Percentiles rank a stretch among this genome's conserved stretches.
These are phyloP conservation scores for Vultur gryphus DNA, from an alignment of 2,797 vertebrate species.

Conservation along the genomic window DNA sequence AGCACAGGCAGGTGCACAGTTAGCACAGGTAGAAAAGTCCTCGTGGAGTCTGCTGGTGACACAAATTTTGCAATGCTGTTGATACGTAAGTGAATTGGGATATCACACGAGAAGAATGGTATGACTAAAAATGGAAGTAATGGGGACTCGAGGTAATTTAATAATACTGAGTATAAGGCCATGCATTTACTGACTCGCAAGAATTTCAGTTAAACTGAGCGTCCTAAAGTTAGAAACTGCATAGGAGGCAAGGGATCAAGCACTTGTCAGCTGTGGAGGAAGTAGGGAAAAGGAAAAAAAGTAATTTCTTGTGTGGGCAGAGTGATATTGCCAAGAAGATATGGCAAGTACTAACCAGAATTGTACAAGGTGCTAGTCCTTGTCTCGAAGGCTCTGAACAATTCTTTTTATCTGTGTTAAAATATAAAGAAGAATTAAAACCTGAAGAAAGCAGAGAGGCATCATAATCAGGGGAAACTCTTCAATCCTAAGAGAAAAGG, in stretches of 20 bases:
- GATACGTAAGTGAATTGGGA: background rate
- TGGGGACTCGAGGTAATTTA: no score
- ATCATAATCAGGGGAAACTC: background rate
- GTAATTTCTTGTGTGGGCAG: background rate
- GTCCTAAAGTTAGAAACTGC: background rate
- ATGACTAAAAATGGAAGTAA: background rate
- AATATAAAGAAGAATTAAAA: background rate
- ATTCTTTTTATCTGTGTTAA: background rate
- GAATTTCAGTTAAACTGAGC: background rate
- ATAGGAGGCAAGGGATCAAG: background rate
- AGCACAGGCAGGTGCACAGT: background rate
- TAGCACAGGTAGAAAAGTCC: background rate
- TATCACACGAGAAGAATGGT: background rate
- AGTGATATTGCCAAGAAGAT: background rate
- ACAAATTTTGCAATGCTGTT: background rate
- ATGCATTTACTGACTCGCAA: background rate
- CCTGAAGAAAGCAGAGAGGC: background rate
- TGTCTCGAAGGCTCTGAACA: background rate
- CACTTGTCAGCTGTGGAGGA: background rate
- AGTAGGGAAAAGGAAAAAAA: background rate
- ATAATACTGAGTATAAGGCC: background rate
- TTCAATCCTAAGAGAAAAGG: background rate
- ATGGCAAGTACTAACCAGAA: background rate
- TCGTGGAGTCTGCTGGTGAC: background rate
- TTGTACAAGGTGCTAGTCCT: background rate